phyloP scores from a whole-genome alignment of 2,113 vertebrate genomes.

The zebrafish (Danio rerio) region GRCz12tu NC_133181.1:1931001-1931500 shows the following conservation, averaged over 20 bases:
- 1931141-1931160: conserved; percentile 3
- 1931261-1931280: background rate
- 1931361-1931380: background rate
- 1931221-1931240: background rate
- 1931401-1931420: too few species aligned
- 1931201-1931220: background rate
- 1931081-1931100: background rate
- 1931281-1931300: background rate
- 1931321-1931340: too few species aligned
- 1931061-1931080: background rate
- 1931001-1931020: too few species aligned
- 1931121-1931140: background rate
- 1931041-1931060: background rate
- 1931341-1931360: background rate
- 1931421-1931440: too few species aligned
- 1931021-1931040: too few species aligned
- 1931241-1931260: background rate
- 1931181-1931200: background rate
- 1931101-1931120: background rate
- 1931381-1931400: background rate
- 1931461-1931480: too few species aligned
- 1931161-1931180: conserved; percentile 15
- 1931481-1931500: too few species aligned
- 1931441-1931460: too few species aligned
- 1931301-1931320: background rate